These are phyloP conservation scores for Nemoura dubitans DNA, from an alignment of 2,888 invertebrate species.

Conservation along the genomic window DNA sequence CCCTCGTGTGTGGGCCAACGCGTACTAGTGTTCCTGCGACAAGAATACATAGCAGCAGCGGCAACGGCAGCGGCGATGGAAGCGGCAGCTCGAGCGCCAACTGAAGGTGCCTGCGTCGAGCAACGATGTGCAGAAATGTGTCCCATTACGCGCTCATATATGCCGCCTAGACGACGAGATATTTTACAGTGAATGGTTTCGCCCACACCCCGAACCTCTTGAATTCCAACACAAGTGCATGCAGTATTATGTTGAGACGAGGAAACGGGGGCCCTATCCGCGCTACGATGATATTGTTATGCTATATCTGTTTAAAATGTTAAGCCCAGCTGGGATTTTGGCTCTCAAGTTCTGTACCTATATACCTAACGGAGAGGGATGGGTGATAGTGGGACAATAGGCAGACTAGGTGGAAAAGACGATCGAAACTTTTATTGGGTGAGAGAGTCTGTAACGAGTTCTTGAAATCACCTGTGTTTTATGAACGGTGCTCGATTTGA, in stretches of 20 bases:
- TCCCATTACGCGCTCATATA: neutral
- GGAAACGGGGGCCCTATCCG: neutral
- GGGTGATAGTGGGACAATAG: neutral
- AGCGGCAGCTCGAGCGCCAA: neutral
- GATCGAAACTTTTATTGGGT: constrained; percentile 12
- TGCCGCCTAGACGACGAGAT: neutral
- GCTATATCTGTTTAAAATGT: constrained; percentile 5
- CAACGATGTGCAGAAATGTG: neutral
- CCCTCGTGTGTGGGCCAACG: constrained; percentile 28
- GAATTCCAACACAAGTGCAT: neutral
- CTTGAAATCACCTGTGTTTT: neutral
- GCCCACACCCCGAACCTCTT: neutral
- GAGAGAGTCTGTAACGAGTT: neutral
- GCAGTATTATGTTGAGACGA: neutral
- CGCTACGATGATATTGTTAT: neutral
- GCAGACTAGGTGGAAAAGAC: neutral
- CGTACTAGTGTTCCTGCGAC: constrained; percentile 10
- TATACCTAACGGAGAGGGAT: neutral
- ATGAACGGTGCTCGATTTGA: neutral
- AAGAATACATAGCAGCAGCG: constrained; percentile 23
- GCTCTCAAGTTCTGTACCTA: neutral
- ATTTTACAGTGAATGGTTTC: constrained; percentile 7
- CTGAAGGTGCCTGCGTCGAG: neutral
- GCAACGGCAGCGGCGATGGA: neutral
- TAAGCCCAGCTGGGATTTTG: constrained; percentile 7